Base-by-base conservation (phyloP, 2,888 invertebrate genomes). In the Brenthis ino region DNA sequence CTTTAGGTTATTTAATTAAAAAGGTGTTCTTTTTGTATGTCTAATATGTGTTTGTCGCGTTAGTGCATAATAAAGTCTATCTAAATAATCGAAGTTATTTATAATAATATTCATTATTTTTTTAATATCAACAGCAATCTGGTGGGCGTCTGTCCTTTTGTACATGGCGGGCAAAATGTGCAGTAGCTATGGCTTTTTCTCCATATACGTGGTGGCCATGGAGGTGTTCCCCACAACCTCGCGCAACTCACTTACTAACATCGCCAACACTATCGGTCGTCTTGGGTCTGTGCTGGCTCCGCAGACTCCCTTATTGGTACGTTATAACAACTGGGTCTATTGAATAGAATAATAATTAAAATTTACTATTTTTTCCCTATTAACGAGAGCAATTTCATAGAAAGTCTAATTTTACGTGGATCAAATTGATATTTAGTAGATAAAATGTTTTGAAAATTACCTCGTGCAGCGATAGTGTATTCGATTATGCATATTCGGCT, bases 211-310 rank as follows among this genome's bases (percentile, higher is more conserved):
- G 79, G 95, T 95, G 75, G 95, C 96, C 1, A 93, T 96, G 76
- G 95, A 96, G 86, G 91, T 95, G 79, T 95, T 95, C 82, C 95
- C 95, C n/a, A 96, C 95, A 51, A 93, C 93, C 4, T 87, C 95
- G 37, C 85, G 95, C 60, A 95, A 95, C 84, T 94, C 95, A 0
- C 89, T 95, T 74, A 93, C 95, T 81, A 95, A 95, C 72, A 91
- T 94, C 71, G 95, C 95, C 79, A 95, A 94, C 72, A 95, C 95
- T 76, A 88, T 95, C 43, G 95, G 95, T 65, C 86, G 95, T 63
- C 82, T 95, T 57, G 95, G 95, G 28, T 93, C 95, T 0, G 95
- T 95, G 82, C 81, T 95, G 12, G 94, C 95, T 3, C 95, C 95
- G 5, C 95, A 95, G 79, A 93, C 94, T 13, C 95, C 95, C 2